Evolutionary conservation across 2,888 invertebrate genomes (phyloP).

Genomic region (Drosophila anomalipes): DNA sequence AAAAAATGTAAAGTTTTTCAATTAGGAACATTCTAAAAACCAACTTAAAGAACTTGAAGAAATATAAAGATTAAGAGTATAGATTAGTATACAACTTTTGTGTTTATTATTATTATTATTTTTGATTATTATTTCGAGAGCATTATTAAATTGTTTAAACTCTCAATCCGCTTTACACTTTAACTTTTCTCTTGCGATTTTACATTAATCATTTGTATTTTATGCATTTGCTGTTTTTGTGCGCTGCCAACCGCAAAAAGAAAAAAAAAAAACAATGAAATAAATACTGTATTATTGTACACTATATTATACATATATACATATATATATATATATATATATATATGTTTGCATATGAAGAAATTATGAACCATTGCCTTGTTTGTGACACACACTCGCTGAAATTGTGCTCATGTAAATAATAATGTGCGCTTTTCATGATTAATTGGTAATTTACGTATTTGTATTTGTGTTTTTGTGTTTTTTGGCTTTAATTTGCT

Average conservation of each 20-base stretch:
- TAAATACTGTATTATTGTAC: slow-evolving; percentile 19
- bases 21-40: background rate
- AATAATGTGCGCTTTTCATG: slow-evolving; percentile 16
- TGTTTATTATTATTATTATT: background rate
- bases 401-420: slow-evolving; percentile 13
- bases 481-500: slow-evolving; percentile 26
- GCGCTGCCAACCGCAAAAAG: slow-evolving; percentile 33
- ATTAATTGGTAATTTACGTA: slow-evolving; percentile 52
- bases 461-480: background rate
- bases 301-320: slow-evolving; percentile 9
- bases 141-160: background rate
- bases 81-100: background rate
- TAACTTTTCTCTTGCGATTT: slow-evolving; percentile 6
- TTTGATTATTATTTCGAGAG: background rate
- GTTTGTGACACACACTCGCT: slow-evolving; percentile 37
- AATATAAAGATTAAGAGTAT: background rate
- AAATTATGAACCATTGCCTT: slow-evolving; percentile 30
- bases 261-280: slow-evolving; percentile 22
- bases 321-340: slow-evolving; percentile 12
- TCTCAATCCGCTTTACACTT: background rate
- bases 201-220: slow-evolving; percentile 31
- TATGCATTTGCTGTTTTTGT: slow-evolving; percentile 1
- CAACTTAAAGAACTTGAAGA: background rate
- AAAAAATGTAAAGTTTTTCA: background rate
- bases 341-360: background rate